Evolutionary conservation across 1,140 invertebrate species (phyloP).

Genomic region (Sarcophaga peregrina): DNA sequence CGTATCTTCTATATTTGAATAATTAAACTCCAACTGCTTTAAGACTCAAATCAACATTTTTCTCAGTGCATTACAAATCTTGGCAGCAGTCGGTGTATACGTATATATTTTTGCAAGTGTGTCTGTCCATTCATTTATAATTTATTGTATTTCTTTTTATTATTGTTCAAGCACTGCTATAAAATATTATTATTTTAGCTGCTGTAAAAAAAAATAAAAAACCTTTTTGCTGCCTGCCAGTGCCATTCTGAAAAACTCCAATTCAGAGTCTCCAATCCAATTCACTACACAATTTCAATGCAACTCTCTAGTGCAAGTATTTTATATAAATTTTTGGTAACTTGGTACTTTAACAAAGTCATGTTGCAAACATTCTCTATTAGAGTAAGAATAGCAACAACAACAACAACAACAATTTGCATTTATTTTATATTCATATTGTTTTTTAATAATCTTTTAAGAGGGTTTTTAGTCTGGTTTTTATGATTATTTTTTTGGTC

Average conservation of each 20-base stretch:
- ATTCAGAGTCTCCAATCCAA: no score
- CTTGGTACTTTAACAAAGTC: not conserved
- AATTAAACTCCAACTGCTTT: no score
- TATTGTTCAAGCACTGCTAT: constrained; percentile 2
- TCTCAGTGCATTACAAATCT: no score
- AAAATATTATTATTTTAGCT: not conserved
- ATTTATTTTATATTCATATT: constrained; percentile 13
- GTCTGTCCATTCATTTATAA: constrained; percentile 2
- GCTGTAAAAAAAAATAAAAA: not conserved
- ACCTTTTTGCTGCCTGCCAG: not conserved
- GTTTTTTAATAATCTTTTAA: constrained; percentile 23
- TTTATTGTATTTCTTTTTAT: constrained; percentile 12
- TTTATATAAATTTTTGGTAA: not conserved
- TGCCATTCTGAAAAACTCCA: no score
- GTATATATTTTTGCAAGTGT: not conserved
- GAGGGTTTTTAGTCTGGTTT: not conserved
- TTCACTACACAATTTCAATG: no score
- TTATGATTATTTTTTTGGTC: no score
- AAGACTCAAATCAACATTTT: no score
- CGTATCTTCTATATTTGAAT: no score
- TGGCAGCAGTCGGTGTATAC: no score
- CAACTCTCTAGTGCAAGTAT: no score
- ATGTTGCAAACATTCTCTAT: not conserved
- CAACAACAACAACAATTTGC: not conserved
- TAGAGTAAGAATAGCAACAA: not conserved